These are phyloP conservation scores for Chaenocephalus aceratus DNA, from an alignment of 2,113 vertebrate species.

Conservation along the genomic window DNA sequence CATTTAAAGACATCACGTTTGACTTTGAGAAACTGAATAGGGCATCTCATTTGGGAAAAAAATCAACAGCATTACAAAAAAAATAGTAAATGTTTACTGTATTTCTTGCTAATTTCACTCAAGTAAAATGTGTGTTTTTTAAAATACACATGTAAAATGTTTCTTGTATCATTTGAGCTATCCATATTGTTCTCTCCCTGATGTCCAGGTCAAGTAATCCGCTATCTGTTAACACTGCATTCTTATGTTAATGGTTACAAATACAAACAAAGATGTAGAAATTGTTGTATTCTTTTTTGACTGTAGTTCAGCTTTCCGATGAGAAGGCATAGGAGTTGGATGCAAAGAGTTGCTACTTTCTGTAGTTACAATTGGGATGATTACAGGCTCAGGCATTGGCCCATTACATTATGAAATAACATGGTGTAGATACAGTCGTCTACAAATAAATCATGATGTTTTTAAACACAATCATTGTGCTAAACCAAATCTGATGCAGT, in stretches of 20 bases:
- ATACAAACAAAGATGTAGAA: slow-evolving; percentile 17
- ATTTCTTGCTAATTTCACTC: too few species aligned
- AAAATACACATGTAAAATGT: too few species aligned
- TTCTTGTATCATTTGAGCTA: too few species aligned
- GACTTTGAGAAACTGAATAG: too few species aligned
- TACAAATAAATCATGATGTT: background rate
- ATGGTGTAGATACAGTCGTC: background rate
- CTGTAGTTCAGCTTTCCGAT: slow-evolving; percentile 18
- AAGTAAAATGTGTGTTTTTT: too few species aligned
- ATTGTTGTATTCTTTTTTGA: slow-evolving; percentile 13
- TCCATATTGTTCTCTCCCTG: background rate
- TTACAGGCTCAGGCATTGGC: background rate
- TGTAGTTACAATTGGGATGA: slow-evolving; percentile 17
- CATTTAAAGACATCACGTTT: too few species aligned
- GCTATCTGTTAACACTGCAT: background rate
- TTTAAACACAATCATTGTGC: background rate
- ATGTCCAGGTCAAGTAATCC: background rate
- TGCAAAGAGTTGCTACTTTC: background rate
- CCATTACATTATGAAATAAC: background rate
- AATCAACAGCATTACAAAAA: too few species aligned
- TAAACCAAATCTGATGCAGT: slow-evolving; percentile 11
- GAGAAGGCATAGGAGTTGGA: slow-evolving; percentile 13
- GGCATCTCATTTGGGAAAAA: too few species aligned
- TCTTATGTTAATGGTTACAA: slow-evolving; percentile 23
- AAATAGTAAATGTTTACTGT: too few species aligned